Base-by-base conservation (phyloP, 2,797 vertebrate genomes). In the Pseudochaenichthys georgianus region DNA sequence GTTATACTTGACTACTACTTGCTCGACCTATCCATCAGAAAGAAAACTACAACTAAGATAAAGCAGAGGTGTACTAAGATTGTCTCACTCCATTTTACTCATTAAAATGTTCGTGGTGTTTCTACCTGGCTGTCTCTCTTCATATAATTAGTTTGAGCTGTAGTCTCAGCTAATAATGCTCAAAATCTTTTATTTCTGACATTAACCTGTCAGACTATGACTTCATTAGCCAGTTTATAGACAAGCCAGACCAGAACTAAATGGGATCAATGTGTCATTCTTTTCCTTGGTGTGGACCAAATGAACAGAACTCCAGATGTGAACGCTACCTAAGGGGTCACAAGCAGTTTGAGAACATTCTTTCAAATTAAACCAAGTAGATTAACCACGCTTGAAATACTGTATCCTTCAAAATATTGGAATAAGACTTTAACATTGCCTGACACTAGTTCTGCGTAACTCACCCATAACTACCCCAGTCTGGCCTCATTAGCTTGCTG, bases 401-500 rank as follows among this genome's bases (percentile, higher is more conserved):
- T 28, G 21, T 9, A 43, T 23, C 13, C 19, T 28, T 61, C 42
- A 23, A 45, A 13, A 43, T 13, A 43, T 43, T 38, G 34, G 34
- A 38, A 43, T 43, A 43, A 45, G 43, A 45, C 43, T 45, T 45
- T 2, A 28, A 16, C n/a, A 6, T 23, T 53, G 48, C 48, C 9
- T 7, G 16, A 12, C 48, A 53, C 13, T 13, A 45, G 43, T 45
- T 45, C 13, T 45, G 43, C 4, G 12, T 45, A 13, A 45, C 17
- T 13, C 62, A 17, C 4, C 4, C 48, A 46, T 2, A 59, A 23
- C 50, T 13, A n/a, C 38, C 23, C 31, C 19, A 7, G 48, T 13
- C 11, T 42, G 28, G 12, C 23, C 31, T 55, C 43, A 62, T 51
- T 62, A 73, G 16, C 23, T 43, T 23, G 50, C 57, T 66, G 63